These are phyloP conservation scores for Hydrolagus colliei DNA, from an alignment of 2,797 vertebrate species.

Conservation along the genomic window DNA sequence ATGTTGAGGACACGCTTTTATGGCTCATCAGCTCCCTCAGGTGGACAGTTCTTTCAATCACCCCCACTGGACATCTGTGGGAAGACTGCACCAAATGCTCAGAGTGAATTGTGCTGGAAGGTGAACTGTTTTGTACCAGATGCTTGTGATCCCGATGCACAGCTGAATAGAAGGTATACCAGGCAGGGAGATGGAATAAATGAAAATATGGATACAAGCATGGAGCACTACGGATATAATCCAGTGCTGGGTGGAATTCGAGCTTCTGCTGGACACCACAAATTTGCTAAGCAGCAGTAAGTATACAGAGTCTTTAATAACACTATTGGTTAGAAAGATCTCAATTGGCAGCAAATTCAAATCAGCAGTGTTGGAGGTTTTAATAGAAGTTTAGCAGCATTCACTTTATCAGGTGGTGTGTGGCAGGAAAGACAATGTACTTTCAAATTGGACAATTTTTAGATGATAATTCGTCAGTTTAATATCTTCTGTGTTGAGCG, in stretches of 20 bases:
- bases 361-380: not conserved
- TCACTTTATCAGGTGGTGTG: not conserved
- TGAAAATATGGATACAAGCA: slow-evolving; percentile 14
- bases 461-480: not conserved
- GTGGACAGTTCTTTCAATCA: slow-evolving; percentile 15
- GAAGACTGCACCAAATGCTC: slow-evolving; percentile 7
- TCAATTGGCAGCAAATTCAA: not conserved
- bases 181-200: not conserved
- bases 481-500: not conserved
- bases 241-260: not conserved
- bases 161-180: not conserved
- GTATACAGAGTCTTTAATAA: not conserved
- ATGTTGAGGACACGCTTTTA: slow-evolving; percentile 26
- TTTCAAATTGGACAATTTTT: slow-evolving; percentile 3
- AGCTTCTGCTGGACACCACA: not conserved
- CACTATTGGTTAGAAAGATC: not conserved
- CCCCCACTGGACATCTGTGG: not conserved
- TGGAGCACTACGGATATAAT: not conserved
- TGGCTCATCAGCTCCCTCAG: slow-evolving; percentile 3
- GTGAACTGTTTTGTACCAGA: slow-evolving; percentile 9
- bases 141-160: slow-evolving; percentile 2
- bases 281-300: not conserved
- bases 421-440: not conserved
- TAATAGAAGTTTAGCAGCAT: not conserved
- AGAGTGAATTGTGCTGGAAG: slow-evolving; percentile 9